A percentile compares a stretch with the other conserved stretches of the same genome.
Evolutionary conservation across 2,113 vertebrate genomes (phyloP).

Genomic region (Catagonus wagneri): DNA sequence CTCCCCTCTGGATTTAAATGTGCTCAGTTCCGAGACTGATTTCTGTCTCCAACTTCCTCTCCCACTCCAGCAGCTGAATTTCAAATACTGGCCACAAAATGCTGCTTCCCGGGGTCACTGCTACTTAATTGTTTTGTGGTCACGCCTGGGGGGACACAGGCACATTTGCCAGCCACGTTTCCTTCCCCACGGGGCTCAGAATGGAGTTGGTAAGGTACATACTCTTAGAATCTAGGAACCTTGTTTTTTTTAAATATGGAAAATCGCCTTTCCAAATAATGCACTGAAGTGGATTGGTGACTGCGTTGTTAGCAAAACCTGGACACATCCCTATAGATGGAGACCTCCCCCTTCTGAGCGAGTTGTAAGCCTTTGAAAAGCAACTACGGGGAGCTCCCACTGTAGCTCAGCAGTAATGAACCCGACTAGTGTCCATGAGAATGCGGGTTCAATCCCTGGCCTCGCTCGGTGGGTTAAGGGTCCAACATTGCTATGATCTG

Average conservation of each 20-base stretch:
- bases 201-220: neutral
- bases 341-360: neutral
- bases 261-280: neutral
- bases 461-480: no score
- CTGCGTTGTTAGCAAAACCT: neutral
- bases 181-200: neutral
- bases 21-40: neutral
- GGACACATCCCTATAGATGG: accelerated
- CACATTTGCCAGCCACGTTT: neutral
- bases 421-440: no score
- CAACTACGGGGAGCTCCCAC: no score
- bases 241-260: neutral
- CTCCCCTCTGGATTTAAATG: neutral
- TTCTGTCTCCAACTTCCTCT: slow-evolving; percentile 69
- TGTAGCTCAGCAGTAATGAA: no score
- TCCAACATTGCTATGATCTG: no score
- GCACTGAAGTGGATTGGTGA: accelerated
- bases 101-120: neutral
- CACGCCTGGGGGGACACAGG: neutral
- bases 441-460: no score
- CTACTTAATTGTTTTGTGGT: neutral
- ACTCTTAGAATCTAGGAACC: neutral
- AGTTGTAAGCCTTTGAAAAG: neutral
- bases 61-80: slow-evolving; percentile 62
- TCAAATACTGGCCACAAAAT: slow-evolving; percentile 37